Conservation (phyloP, 2,113 vertebrate genomes). For the Piaya cayana region DNA sequence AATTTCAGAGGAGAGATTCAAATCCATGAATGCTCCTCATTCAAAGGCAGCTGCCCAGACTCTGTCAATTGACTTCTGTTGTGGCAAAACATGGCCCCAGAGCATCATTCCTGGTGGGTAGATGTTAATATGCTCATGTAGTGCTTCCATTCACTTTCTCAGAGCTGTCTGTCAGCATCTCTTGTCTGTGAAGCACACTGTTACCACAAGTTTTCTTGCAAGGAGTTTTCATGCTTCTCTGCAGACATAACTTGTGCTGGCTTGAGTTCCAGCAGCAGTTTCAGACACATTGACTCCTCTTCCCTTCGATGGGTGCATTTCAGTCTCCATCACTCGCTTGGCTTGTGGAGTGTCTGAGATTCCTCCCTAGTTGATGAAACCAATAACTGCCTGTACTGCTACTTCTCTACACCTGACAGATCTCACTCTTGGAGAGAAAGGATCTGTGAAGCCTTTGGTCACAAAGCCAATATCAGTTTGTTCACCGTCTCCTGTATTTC, state of each 20-base stretch:
- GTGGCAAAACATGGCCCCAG: not conserved
- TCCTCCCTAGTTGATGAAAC: not conserved
- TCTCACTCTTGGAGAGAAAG: not conserved
- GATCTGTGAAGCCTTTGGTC: not conserved
- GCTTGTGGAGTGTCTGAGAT: not conserved
- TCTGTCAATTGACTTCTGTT: not conserved
- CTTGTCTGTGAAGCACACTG: not conserved
- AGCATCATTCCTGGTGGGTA: not conserved
- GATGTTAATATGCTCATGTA: not conserved
- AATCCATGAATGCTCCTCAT: not conserved
- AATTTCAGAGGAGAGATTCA: not conserved
- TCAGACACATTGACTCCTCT: not conserved
- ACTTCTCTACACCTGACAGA: not conserved
- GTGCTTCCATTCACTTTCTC: not conserved
- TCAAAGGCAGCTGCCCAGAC: not conserved
- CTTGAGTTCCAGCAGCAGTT: not conserved
- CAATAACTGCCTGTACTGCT: not conserved
- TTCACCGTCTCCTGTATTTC: not conserved
- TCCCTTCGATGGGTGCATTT: fast-evolving
- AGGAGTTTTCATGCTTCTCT: not conserved
- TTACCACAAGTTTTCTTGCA: not conserved
- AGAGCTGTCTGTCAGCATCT: not conserved
- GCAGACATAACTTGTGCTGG: not conserved
- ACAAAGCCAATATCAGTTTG: not conserved
- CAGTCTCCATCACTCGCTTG: not conserved